These are phyloP conservation scores for Paracyprichromis sp. DNA, from an alignment of 2,113 vertebrate species.

Conservation along the genomic window DNA sequence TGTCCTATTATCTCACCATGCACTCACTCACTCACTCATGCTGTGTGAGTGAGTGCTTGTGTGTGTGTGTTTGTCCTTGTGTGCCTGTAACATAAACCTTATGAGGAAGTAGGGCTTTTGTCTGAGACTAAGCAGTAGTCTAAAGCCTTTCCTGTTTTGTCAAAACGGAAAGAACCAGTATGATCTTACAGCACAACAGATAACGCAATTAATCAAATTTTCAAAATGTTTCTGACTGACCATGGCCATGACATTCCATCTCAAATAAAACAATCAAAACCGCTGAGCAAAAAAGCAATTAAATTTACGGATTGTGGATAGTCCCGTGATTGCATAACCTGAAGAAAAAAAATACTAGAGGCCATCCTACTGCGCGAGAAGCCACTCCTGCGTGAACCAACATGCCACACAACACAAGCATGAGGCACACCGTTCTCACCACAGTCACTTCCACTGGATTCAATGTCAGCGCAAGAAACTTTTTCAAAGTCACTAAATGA, in stretches of 20 bases:
- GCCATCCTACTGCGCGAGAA: neutral
- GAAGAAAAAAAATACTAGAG: neutral
- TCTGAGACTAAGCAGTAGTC: slow-evolving; percentile 6
- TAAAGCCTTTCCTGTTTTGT: slow-evolving; percentile 36
- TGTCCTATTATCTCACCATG: neutral
- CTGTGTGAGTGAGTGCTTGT: neutral
- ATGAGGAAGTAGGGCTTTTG: slow-evolving; percentile 45
- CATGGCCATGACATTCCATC: neutral
- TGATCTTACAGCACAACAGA: neutral
- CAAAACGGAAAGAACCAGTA: neutral
- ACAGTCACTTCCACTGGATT: neutral
- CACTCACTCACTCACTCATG: too few relatives aligned
- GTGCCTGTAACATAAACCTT: neutral
- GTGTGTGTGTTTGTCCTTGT: neutral
- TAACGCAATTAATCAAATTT: neutral
- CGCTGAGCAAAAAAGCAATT: neutral
- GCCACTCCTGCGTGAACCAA: slow-evolving; percentile 26
- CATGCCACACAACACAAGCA: slow-evolving; percentile 6
- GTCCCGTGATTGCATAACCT: neutral
- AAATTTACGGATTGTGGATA: neutral
- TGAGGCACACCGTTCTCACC: neutral
- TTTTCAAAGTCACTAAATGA: slow-evolving; percentile 32
- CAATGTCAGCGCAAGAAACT: slow-evolving; percentile 50
- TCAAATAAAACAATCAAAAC: neutral
- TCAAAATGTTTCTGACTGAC: neutral